Conservation (phyloP, 2,797 vertebrate species). For the Tragelaphus eurycerus region DNA sequence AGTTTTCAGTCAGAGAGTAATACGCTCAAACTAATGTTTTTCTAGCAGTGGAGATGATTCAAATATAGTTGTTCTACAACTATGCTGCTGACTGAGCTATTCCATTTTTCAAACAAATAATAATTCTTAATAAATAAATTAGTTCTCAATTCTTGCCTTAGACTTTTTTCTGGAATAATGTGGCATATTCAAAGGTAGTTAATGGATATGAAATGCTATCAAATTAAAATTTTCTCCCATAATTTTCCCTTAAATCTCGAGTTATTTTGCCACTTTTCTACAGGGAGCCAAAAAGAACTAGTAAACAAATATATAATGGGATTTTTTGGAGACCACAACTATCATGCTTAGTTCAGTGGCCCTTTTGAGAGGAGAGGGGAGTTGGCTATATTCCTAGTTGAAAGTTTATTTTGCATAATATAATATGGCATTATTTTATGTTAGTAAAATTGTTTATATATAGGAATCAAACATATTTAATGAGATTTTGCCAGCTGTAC, state of each 20-base stretch:
- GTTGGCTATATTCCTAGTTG: background rate
- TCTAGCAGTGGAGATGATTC: background rate
- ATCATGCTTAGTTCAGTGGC: background rate
- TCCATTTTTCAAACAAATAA: conserved; percentile 18
- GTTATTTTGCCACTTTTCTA: conserved; percentile 16
- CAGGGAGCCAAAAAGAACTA: background rate
- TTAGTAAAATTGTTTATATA: conserved; percentile 17
- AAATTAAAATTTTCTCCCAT: background rate
- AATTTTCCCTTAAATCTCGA: conserved; percentile 19
- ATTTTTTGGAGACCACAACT: background rate
- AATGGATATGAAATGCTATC: background rate
- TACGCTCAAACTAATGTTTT: background rate
- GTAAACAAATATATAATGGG: background rate
- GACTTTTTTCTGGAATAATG: conserved; percentile 6
- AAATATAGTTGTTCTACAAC: background rate
- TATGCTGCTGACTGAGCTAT: background rate
- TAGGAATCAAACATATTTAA: conserved; percentile 24
- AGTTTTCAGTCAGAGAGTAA: conserved; percentile 11
- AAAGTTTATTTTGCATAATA: background rate
- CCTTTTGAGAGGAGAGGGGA: background rate
- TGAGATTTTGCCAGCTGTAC: conserved; percentile 23
- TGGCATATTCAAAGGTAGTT: background rate
- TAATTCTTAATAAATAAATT: conserved; percentile 21
- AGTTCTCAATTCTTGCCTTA: background rate
- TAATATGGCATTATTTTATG: background rate